These are phyloP conservation scores for Cladopsammia gracilis DNA, from an alignment of 64 coral and sea anemone species.

Conservation along the genomic window DNA sequence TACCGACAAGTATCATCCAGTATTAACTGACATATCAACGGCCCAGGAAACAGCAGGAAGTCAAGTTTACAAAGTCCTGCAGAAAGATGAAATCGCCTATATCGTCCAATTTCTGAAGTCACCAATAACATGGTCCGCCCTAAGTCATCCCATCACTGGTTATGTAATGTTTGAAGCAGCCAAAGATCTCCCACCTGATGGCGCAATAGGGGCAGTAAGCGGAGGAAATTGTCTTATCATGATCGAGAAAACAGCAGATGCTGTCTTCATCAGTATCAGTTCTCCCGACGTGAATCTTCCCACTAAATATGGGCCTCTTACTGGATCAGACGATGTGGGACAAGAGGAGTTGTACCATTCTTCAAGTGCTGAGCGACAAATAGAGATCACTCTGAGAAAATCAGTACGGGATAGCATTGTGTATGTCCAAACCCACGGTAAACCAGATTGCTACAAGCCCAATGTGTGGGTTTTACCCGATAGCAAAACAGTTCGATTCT, in stretches of 20 bases:
- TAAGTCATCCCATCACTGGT: background rate
- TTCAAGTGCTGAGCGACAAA: background rate
- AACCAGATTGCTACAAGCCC: conserved; percentile 15
- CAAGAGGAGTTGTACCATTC: conserved; percentile 9
- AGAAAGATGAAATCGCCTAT: background rate
- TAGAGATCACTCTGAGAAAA: background rate
- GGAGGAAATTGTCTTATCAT: background rate
- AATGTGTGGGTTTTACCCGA: background rate
- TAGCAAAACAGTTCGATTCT: background rate
- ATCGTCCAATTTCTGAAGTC: conserved; percentile 32
- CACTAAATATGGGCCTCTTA: background rate
- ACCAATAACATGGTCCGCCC: background rate
- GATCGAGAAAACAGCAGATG: background rate
- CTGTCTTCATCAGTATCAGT: background rate
- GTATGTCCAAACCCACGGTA: conserved; percentile 2
- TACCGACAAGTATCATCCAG: background rate
- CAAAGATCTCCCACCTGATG: background rate
- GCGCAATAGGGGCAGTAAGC: background rate
- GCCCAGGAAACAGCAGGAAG: background rate
- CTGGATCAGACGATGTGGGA: background rate
- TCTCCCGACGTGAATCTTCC: background rate
- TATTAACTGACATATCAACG: background rate
- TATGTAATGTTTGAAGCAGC: conserved; percentile 6
- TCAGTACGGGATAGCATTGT: background rate
- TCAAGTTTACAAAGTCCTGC: conserved; percentile 12